These are phyloP conservation scores for Eulemur mongoz DNA, from an alignment of 2,797 vertebrate species.

Conservation along the genomic window DNA sequence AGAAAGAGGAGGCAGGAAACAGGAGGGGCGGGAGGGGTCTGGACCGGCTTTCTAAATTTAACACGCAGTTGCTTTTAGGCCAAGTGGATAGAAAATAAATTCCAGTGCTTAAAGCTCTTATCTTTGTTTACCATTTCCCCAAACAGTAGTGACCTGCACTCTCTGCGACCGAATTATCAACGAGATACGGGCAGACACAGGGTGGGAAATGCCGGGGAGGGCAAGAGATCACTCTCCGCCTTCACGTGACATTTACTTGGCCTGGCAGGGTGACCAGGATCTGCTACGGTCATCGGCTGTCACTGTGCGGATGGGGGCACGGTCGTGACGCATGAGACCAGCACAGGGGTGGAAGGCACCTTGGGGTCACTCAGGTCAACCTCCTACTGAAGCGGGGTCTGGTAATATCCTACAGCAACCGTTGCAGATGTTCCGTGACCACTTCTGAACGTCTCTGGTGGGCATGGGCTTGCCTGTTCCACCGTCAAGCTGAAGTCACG, in stretches of 20 bases:
- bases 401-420: background rate
- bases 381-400: background rate
- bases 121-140: constrained; percentile 83
- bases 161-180: constrained; percentile 65
- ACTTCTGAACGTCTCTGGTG: background rate
- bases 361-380: background rate
- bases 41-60: constrained; percentile 64
- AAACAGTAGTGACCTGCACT: constrained; percentile 78
- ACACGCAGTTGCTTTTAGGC: constrained; percentile 64
- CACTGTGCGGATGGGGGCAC: rapidly evolving
- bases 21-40: constrained; percentile 14
- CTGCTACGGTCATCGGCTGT: background rate
- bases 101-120: constrained; percentile 80
- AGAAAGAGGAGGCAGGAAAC: constrained; percentile 22
- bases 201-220: constrained; percentile 28
- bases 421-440: background rate
- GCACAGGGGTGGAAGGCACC: background rate
- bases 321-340: rapidly evolving
- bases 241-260: background rate
- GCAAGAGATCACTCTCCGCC: background rate
- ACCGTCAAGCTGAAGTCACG: background rate
- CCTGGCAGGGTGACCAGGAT: background rate
- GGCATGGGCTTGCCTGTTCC: background rate
- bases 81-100: constrained; percentile 81
- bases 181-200: background rate